Base-by-base conservation (phyloP, 1,140 invertebrate species). In the Coenobita brevimanus region DNA sequence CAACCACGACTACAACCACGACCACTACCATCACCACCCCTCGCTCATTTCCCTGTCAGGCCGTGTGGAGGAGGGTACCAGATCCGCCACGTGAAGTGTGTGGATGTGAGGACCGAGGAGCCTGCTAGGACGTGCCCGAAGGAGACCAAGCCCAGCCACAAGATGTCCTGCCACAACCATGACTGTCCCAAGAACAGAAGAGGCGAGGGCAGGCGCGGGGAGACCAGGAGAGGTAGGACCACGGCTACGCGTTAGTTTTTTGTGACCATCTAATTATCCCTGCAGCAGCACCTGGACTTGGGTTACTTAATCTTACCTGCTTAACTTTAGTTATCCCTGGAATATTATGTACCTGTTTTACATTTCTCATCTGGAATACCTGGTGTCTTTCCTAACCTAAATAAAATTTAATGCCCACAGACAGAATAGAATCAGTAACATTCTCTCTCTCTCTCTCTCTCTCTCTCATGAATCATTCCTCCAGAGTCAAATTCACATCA, bases 51-150 rank as follows among this genome's bases (percentile, higher is more conserved):
- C 38, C 24, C 36, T 8, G 13, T 4, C 33, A 91, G 92, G 10
- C 92, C 93, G 24, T 94, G 94, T 91, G 94, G 94, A 60, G 92
- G 92, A 88, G 93, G 93, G 91, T 91, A 91, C 78, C 91, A 92
- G 89, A 82, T 90, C 30, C 89, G 92, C 36, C 88, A 91, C 13
- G 92, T 91, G 24, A 90, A 92, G 73, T 93, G 93, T 91, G 92
- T 93, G 0, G 92, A 94, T 80, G 85, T 92, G 69, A 91, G 92
- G 24, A 92, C 92, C 21, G 92, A 93, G 69, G 89, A 91, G 36
- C 81, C 92, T n/a, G 91, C 91, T 3, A 82, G 90, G 0, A 92
- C 92, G 3, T 94, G 93, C 91, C 88, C 91, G 41, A 21, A 79
- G 0, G 82, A 89, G 0, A 43, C 89, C 6, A 92, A 92, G 89